Percentiles rank a stretch among this genome's conserved stretches.
These are phyloP conservation scores for Spea multiplicata DNA, from an alignment of 2,113 vertebrate species.

Conservation along the genomic window DNA sequence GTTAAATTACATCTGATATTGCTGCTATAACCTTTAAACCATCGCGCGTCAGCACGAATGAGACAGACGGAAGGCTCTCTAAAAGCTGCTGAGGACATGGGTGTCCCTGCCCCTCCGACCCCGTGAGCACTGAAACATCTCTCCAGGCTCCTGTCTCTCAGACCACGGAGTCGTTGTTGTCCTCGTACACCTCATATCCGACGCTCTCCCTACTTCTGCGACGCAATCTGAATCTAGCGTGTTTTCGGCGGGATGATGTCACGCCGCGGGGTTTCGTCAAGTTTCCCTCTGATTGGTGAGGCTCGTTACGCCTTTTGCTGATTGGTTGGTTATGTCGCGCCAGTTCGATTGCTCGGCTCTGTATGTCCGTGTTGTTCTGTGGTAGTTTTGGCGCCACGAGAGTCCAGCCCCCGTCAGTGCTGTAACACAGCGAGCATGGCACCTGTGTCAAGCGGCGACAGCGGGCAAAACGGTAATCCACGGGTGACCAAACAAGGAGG, in stretches of 20 bases:
- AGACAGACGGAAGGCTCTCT: too few species aligned
- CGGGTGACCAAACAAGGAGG: neutral
- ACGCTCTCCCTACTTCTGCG: neutral
- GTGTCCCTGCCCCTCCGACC: too few species aligned
- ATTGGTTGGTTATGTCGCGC: constrained; percentile 23
- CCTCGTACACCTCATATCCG: neutral
- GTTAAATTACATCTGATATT: too few species aligned
- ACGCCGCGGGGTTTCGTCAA: neutral
- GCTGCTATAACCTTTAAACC: too few species aligned
- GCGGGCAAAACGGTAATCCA: constrained; percentile 26
- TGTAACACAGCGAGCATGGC: neutral
- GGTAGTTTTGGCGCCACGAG: constrained; percentile 30
- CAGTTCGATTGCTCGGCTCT: constrained; percentile 30
- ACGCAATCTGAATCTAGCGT: too few species aligned
- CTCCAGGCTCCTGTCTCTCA: too few species aligned
- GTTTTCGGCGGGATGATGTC: neutral
- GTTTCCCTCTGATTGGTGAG: constrained; percentile 5
- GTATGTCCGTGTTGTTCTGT: neutral
- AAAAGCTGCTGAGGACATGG: too few species aligned
- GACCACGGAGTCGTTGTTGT: too few species aligned
- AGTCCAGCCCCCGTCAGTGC: neutral
- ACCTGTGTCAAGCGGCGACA: constrained; percentile 12
- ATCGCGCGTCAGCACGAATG: too few species aligned
- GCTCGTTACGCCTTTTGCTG: neutral
- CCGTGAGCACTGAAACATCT: too few species aligned